Evolutionary conservation across 2,888 invertebrate genomes (phyloP), one percentile per base, ranked within the genome.

Genomic region (Choreutis nemorana): DNA sequence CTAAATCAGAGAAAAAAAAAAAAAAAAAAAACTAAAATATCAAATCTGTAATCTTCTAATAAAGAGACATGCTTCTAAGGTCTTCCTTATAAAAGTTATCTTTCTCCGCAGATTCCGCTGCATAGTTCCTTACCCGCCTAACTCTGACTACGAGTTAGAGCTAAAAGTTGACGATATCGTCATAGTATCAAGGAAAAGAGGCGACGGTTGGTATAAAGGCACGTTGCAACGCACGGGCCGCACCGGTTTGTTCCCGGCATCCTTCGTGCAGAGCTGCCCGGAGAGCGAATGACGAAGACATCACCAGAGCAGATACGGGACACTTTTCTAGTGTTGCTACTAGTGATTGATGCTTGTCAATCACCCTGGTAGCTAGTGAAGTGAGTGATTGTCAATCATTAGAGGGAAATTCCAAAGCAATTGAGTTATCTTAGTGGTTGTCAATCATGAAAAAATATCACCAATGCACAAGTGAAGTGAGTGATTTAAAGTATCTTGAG

Each of bases 151-250:
- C 56, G 96, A 97, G 64, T 64, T 97, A 44, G 95, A 94, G 55
- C 72, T 97, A 25, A 89, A 91, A 43, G 87, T 94, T 22, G 94
- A 94, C 36, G 96, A 96, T 54, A 87, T 95, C 31, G 93, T 96
- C 41, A 87, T 91, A 45, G 95, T 96, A 11, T 90, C 92, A 50
- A 90, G 90, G 51, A 95, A 95, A 56, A 85, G 94, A 29, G 94
- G 94, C 29, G 95, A 96, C 55, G 96, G 96, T 26, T 96, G 96
- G 96, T 96, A 91, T 70, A 94, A 94, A 59, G 96, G 96, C 11
- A 94, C 93, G 0, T 84, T 92, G 43, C 89, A 92, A 44, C 83
- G 94, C 31, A 94, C 94, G 1, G 94, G 95, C 20, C 89, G 92
- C 46, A 92, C 92, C 3, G 96, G 96, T n/a, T 82, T 96, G 23